Evolutionary conservation across 1,140 invertebrate genomes (phyloP), one percentile per base, ranked within the genome.

Genomic region (Microplitis mediator): DNA sequence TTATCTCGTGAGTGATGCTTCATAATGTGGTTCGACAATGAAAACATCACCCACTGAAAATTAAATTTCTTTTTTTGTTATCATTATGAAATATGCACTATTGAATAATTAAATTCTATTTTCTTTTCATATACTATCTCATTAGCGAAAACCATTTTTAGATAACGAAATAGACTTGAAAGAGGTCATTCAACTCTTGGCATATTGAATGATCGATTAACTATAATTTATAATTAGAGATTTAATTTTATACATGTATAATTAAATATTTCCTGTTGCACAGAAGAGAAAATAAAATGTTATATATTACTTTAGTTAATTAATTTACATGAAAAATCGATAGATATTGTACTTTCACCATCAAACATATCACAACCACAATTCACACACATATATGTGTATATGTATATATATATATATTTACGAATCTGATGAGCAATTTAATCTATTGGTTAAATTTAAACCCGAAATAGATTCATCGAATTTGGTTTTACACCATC

Each of bases 341-440:
- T 45, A 45, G 11, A 45, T 45, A 45, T 6, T 9, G 8, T 45
- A 5, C 39, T 45, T 6, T 0, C 11, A 45, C 11, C 39, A 45
- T 6, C 8, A 9, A 11, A 45, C 39, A 6, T 45, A 9, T 45
- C 11, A 45, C 39, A 45, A 5, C 39, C 5, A 45, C 6, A 45
- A 5, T 45, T 45, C 11, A 45, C 11, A 8, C 39, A 45, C 11
- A 45, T 5, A 45, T 0, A 11, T 39, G 9, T 39, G 9, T 45
- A 39, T 23, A 60, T 60, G 32, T 54, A 54, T 31, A 32, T 61
- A 32, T 32, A 61, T 31, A 61, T 61, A 61, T 16, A 23, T 56
- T 56, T 56, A 13, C n/a, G n/a, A 56, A 56, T 56, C n/a, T 23
- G 16, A 61, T 34, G 31, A 45, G 60, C 58, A 70, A 70, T 70